These are phyloP conservation scores for Phaetusa simplex DNA, from an alignment of 2,113 vertebrate species.

Conservation along the genomic window DNA sequence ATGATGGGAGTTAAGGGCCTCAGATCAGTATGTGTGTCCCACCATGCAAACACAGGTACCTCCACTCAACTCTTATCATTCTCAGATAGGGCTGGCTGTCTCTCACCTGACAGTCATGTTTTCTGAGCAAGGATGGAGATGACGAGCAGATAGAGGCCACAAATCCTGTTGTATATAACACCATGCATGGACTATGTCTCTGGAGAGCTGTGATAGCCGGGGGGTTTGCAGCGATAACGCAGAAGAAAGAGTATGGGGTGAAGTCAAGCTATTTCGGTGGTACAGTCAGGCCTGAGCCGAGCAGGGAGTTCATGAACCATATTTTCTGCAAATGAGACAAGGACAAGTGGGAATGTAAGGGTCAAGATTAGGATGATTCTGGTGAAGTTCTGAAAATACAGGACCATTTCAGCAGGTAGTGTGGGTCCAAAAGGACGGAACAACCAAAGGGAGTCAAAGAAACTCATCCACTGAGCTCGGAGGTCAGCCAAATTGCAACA, in stretches of 20 bases:
- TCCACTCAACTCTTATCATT: neutral
- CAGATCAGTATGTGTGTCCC: neutral
- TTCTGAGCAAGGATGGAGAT: neutral
- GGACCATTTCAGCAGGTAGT: neutral
- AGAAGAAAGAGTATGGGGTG: neutral
- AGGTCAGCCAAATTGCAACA: neutral
- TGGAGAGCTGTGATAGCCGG: neutral
- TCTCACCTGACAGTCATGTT: neutral
- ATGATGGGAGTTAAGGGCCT: neutral
- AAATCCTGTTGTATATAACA: neutral
- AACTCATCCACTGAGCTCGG: neutral
- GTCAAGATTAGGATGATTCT: neutral
- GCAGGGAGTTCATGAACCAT: neutral
- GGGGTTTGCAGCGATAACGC: neutral
- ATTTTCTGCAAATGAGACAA: neutral
- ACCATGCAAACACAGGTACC: neutral
- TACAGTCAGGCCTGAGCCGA: neutral
- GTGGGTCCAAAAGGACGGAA: neutral
- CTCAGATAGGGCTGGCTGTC: rapidly evolving
- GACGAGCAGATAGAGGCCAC: neutral
- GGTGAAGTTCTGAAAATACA: neutral
- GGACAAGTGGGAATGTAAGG: neutral
- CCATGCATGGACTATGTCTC: neutral
- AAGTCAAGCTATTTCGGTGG: neutral
- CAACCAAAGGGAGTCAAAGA: neutral